A percentile compares a stretch with the other conserved stretches of the same genome.
phyloP scores from a whole-genome alignment of 2,797 vertebrate species.

The Otolemur crassicaudatus region DNA sequence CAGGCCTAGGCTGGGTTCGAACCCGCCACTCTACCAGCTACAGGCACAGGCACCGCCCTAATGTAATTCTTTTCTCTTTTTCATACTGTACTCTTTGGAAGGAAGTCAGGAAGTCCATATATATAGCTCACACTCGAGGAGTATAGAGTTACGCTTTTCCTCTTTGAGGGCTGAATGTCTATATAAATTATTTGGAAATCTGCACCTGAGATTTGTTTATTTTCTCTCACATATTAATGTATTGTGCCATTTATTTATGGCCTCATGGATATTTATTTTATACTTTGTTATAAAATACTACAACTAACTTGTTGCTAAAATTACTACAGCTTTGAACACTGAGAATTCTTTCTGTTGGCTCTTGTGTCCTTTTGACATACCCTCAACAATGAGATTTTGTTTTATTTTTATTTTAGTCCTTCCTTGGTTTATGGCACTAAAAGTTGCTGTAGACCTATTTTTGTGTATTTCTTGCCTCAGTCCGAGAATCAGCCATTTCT shows the following conservation, averaged over 20 bases:
- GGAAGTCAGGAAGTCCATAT: neutral
- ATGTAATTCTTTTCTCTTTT: neutral
- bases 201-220: neutral
- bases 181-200: neutral
- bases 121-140: neutral
- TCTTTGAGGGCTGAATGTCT: neutral
- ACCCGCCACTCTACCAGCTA: too few relatives aligned
- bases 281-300: neutral
- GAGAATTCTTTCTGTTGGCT: neutral
- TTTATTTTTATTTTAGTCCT: slow-evolving; percentile 6
- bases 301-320: neutral
- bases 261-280: neutral
- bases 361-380: neutral
- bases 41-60: too few relatives aligned
- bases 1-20: too few relatives aligned
- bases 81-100: neutral
- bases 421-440: neutral
- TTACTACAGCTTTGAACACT: neutral
- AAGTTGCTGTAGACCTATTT: neutral
- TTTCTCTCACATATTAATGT: neutral
- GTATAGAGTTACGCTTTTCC: neutral
- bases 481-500: neutral
- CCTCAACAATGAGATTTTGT: neutral
- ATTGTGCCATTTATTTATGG: neutral
- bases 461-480: neutral